These are phyloP conservation scores for Chaenodraco wilsoni DNA, from an alignment of 2,797 vertebrate genomes.

Conservation along the genomic window DNA sequence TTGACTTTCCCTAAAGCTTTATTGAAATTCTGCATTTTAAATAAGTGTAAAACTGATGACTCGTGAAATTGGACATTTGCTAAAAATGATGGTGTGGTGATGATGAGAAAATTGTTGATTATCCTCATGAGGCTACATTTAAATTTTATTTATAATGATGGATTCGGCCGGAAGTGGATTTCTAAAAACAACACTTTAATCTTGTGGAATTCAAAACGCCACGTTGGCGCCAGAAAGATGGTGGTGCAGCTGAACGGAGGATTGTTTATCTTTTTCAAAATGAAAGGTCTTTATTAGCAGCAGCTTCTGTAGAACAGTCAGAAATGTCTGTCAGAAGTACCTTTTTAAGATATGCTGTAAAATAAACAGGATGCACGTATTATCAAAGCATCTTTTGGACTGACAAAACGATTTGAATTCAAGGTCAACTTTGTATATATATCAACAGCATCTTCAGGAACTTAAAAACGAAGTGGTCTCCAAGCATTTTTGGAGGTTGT, in stretches of 20 bases:
- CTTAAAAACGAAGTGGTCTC: not conserved
- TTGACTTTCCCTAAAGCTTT: not conserved
- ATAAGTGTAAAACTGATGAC: not conserved
- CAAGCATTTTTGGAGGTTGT: not conserved
- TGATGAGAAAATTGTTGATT: conserved; percentile 7
- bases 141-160: not conserved
- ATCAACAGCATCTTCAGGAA: not conserved
- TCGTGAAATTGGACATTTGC: not conserved
- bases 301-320: conserved; percentile 2
- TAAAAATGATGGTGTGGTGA: not conserved
- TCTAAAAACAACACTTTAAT: conserved; percentile 16
- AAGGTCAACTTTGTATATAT: not conserved
- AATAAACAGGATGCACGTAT: not conserved
- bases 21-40: conserved; percentile 10
- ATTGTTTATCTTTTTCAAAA: not conserved
- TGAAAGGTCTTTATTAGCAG: not conserved
- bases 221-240: not conserved
- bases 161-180: not conserved
- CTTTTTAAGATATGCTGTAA: not conserved
- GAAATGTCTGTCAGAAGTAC: not conserved
- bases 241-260: conserved; percentile 9
- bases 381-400: not conserved
- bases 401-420: not conserved
- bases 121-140: conserved; percentile 20
- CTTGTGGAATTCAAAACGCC: conserved; percentile 8